These are phyloP conservation scores for Pseudomyrmex flavicornis DNA, from an alignment of 1,140 invertebrate species.

Conservation along the genomic window DNA sequence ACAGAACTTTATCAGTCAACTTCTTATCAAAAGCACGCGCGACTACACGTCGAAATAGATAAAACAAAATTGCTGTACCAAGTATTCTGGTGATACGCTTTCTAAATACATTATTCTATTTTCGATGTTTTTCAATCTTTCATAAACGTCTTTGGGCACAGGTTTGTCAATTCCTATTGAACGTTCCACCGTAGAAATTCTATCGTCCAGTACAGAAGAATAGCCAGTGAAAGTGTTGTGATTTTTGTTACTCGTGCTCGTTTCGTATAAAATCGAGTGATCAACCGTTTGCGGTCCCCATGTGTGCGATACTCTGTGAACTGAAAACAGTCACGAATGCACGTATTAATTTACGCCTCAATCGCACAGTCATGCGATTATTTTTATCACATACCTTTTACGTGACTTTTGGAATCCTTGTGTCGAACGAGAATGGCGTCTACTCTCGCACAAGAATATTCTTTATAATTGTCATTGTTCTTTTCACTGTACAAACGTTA, in stretches of 20 bases:
- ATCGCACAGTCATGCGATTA: background rate
- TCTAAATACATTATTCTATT: slow-evolving; percentile 88
- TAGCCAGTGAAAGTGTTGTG: slow-evolving; percentile 62
- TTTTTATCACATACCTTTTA: slow-evolving; percentile 86
- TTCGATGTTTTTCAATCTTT: slow-evolving; percentile 88
- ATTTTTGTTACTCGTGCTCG: slow-evolving; percentile 2
- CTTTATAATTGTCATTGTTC: slow-evolving; percentile 73
- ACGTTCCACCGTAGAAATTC: slow-evolving; percentile 86
- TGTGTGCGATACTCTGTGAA: slow-evolving; percentile 87
- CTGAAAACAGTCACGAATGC: slow-evolving; percentile 79
- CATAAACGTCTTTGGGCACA: slow-evolving; percentile 86
- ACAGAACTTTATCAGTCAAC: slow-evolving; percentile 4
- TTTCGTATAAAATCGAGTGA: slow-evolving; percentile 61
- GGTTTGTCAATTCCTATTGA: slow-evolving; percentile 85
- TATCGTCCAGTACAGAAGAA: slow-evolving; percentile 85
- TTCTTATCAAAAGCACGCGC: background rate
- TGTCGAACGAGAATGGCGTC: slow-evolving; percentile 88
- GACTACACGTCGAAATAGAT: slow-evolving; percentile 54
- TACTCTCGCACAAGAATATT: slow-evolving; percentile 88
- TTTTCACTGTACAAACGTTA: slow-evolving; percentile 69
- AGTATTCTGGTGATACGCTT: slow-evolving; percentile 90
- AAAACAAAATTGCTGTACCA: slow-evolving; percentile 83
- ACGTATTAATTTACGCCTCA: slow-evolving; percentile 8
- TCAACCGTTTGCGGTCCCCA: slow-evolving; percentile 87
- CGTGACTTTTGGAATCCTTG: slow-evolving; percentile 89